Percentiles rank a stretch among this genome's conserved stretches.
Conservation (phyloP, 2,113 vertebrate genomes). For the Strigops habroptila region DNA sequence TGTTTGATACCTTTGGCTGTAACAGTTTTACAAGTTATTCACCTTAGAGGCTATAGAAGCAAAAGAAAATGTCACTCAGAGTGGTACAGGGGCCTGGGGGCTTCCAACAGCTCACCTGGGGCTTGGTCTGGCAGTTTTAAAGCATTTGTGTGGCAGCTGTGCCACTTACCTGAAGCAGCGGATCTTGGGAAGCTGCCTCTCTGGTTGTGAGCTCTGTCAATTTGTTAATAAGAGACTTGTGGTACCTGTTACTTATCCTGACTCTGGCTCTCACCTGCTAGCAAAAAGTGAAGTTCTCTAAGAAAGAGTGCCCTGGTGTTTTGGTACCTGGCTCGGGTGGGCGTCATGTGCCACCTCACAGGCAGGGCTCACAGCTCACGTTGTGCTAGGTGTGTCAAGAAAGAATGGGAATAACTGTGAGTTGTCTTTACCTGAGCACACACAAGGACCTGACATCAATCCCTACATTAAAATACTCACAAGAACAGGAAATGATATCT, state of each 20-base stretch:
- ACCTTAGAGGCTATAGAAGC: not conserved
- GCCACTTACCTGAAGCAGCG: not conserved
- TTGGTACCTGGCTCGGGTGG: not conserved
- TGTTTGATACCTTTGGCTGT: not conserved
- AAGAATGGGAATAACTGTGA: not conserved
- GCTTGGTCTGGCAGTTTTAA: not conserved
- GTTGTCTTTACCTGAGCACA: fast-evolving
- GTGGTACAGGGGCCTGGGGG: not conserved
- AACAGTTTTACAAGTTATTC: not conserved
- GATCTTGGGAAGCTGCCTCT: not conserved
- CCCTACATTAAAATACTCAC: not conserved
- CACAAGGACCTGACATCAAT: too few species aligned
- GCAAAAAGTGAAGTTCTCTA: not conserved
- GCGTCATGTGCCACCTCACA: fast-evolving
- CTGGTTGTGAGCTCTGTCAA: not conserved
- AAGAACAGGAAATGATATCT: not conserved
- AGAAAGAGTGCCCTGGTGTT: not conserved
- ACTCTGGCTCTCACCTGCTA: not conserved
- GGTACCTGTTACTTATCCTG: not conserved
- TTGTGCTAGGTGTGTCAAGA: not conserved
- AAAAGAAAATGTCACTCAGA: not conserved
- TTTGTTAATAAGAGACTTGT: not conserved
- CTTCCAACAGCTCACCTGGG: not conserved
- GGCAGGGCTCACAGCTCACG: not conserved
- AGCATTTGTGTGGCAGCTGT: not conserved